Conservation (phyloP, 1,140 invertebrate genomes). For the Plutomurus gul region DNA sequence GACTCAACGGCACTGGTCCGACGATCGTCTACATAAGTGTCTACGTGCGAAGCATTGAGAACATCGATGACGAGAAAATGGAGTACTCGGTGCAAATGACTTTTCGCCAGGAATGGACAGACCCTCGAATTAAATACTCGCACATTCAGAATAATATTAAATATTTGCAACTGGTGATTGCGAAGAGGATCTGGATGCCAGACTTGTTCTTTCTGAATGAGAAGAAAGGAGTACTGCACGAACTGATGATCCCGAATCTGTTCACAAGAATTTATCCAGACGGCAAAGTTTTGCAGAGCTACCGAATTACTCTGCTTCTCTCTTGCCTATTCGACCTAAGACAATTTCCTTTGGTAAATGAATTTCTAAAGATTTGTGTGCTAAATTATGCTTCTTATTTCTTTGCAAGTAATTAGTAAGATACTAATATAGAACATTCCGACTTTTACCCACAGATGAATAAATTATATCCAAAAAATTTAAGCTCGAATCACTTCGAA, state of each 20-base stretch:
- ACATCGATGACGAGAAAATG: constrained; percentile 45
- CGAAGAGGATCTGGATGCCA: constrained; percentile 36
- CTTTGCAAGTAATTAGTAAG: too few species aligned
- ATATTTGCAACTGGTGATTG: not conserved
- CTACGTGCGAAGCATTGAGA: constrained; percentile 33
- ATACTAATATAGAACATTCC: too few species aligned
- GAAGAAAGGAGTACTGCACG: constrained; percentile 35
- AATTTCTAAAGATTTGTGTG: constrained; percentile 52
- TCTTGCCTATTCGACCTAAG: constrained; percentile 63
- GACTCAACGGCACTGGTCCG: constrained; percentile 31
- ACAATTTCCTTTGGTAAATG: constrained; percentile 62
- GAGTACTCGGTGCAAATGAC: constrained; percentile 44
- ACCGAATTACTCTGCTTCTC: constrained; percentile 57
- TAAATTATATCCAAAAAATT: too few species aligned
- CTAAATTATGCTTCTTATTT: too few species aligned
- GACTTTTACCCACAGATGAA: too few species aligned
- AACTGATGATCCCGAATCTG: constrained; percentile 39
- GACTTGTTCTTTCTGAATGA: constrained; percentile 48
- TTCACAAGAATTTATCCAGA: constrained; percentile 42
- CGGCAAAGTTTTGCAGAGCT: constrained; percentile 39
- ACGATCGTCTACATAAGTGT: not conserved
- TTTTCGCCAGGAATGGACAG: constrained; percentile 43
- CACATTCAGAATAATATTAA: constrained; percentile 31
- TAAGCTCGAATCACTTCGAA: too few species aligned
- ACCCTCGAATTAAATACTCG: constrained; percentile 31